phyloP scores from a whole-genome alignment of 2,888 invertebrate species.

The Scaptomyza reducta region DNA sequence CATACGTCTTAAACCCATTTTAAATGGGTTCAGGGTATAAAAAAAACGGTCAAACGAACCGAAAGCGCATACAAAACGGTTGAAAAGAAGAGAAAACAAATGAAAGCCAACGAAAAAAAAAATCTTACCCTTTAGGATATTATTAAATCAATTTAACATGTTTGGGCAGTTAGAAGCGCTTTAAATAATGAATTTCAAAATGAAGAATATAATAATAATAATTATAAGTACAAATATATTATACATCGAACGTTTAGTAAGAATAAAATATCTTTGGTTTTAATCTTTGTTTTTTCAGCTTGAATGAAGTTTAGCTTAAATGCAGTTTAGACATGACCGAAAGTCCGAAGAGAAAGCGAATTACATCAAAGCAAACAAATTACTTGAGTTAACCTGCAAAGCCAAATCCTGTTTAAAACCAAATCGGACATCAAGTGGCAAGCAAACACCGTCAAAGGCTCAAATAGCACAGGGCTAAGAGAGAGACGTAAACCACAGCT shows the following conservation, averaged over 20 bases:
- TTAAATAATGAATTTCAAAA: background rate
- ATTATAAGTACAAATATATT: too few species aligned
- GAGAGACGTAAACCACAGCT: conserved; percentile 19
- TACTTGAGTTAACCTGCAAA: background rate
- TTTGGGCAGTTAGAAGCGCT: background rate
- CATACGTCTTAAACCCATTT: too few species aligned
- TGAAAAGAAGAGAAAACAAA: conserved; percentile 8
- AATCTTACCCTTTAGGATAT: conserved; percentile 5
- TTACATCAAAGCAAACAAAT: background rate
- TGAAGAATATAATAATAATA: too few species aligned
- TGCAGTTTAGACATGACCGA: background rate
- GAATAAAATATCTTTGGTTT: too few species aligned
- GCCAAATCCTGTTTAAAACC: background rate
- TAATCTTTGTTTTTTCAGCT: too few species aligned
- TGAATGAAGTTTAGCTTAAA: background rate
- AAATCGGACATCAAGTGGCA: conserved; percentile 7
- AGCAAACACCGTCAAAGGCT: background rate
- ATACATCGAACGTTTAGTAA: too few species aligned
- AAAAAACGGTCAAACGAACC: conserved; percentile 28
- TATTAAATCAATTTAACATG: background rate
- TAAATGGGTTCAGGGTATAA: too few species aligned
- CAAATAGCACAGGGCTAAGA: conserved; percentile 1
- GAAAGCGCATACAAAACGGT: conserved; percentile 10
- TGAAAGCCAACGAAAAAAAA: background rate
- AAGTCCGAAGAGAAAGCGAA: background rate